Conservation (phyloP, 2,113 vertebrate species). For the Pangasianodon gigas region DNA sequence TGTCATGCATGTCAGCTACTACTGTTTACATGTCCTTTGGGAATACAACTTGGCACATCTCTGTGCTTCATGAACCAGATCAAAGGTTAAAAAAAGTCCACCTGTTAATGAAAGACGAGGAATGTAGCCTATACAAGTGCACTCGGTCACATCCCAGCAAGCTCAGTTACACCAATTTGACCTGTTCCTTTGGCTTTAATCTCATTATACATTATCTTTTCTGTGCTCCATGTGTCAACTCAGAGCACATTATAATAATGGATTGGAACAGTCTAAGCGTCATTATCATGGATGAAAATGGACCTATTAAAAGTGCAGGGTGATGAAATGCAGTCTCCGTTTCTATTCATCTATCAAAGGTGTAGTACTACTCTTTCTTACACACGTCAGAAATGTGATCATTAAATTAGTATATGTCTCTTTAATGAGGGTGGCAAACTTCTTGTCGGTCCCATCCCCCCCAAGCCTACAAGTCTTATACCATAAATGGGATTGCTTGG, state of each 20-base stretch:
- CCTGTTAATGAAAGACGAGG: constrained; percentile 28
- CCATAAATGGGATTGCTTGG: constrained; percentile 40
- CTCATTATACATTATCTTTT: not conserved
- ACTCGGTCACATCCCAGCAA: constrained; percentile 14
- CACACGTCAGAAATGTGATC: constrained; percentile 3
- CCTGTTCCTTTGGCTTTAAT: not conserved
- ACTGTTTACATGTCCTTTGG: not conserved
- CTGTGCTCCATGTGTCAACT: not conserved
- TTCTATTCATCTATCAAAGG: constrained; percentile 27
- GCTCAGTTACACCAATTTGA: constrained; percentile 9
- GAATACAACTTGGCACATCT: not conserved
- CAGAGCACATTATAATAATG: constrained; percentile 1
- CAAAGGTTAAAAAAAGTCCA: constrained; percentile 4
- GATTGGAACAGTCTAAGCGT: constrained; percentile 1
- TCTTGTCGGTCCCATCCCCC: not conserved
- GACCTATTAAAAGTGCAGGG: constrained; percentile 8
- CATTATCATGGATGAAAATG: constrained; percentile 16
- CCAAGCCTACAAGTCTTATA: constrained; percentile 31
- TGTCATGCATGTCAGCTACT: not conserved
- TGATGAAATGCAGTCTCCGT: constrained; percentile 15
- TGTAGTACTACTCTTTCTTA: not conserved
- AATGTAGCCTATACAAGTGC: constrained; percentile 41
- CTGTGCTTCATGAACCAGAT: not conserved
- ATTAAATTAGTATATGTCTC: constrained; percentile 14
- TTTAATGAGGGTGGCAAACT: constrained; percentile 8